Evolutionary conservation across 1,140 invertebrate species (phyloP), one percentile per base, ranked within the genome.

Genomic region (Hypsibius dujardini): DNA sequence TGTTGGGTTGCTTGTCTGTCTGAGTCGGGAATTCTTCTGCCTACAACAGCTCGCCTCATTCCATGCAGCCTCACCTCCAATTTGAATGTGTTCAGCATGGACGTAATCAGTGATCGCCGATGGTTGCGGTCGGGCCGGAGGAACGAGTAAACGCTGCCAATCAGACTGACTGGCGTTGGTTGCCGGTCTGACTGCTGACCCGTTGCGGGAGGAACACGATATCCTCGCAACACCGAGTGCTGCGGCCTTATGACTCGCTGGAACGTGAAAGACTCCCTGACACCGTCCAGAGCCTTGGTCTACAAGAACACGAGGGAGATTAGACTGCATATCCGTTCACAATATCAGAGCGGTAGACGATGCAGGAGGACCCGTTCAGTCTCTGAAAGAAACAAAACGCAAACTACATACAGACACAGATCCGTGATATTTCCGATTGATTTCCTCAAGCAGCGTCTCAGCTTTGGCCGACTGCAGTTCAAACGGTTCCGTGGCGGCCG

Each of bases 371-470:
- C n/a, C n/a, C n/a, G n/a, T n/a, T n/a, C n/a, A n/a, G n/a, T n/a
- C n/a, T n/a, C n/a, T n/a, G n/a, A n/a, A 56, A 56, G 50, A 56
- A 56, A 56, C 50, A 56, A 56, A 69, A 2, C 45, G 46, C 46
- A 40, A 71, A 15, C 45, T 15, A 74, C 76, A 77, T 75, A 82
- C 80, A 75, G 83, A 91, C 72, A 98, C 91, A 82, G 98, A 98
- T 2, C 95, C 95, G 0, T 94, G 91, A 83, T 98, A 98, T 77
- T 98, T 97, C 79, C 95, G 95, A 77, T 98, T 95, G 74, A 99
- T 98, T 74, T 99, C 95, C 77, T 94, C 89, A 0, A 99, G 81
- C 76, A 97, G 88, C 75, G 92, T 92, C 79, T 98, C 95, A 2
- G 95, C 93, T 75, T 91, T 90, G 74, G 90, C 87, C 74, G 87